Conservation (phyloP, 2,888 invertebrate genomes). For the Limenitis camilla region DNA sequence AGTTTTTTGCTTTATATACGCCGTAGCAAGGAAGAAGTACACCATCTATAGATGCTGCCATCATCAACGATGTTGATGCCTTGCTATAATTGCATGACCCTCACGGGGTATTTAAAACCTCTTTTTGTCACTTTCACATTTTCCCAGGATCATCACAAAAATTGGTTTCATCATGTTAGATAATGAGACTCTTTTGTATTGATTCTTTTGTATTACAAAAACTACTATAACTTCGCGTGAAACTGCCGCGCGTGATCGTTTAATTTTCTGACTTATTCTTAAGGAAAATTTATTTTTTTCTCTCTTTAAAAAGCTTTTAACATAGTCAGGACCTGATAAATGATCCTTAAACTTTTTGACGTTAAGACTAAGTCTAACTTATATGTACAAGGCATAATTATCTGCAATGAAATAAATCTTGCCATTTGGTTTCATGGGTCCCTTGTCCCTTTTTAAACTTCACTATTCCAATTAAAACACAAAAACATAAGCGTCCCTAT, state of each 20-base stretch:
- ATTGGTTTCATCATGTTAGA: slow-evolving; percentile 19
- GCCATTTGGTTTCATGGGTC: too few species aligned
- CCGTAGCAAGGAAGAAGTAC: slow-evolving; percentile 21
- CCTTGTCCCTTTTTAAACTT: too few species aligned
- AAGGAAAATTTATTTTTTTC: slow-evolving; percentile 9
- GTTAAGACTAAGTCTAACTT: too few species aligned
- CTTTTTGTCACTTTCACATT: slow-evolving; percentile 18
- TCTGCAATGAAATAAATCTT: too few species aligned
- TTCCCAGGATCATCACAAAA: slow-evolving; percentile 21
- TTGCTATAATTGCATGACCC: slow-evolving; percentile 21
- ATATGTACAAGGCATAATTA: too few species aligned
- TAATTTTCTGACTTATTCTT: slow-evolving; percentile 22
- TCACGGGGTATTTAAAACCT: slow-evolving; percentile 25
- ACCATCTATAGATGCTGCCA: slow-evolving; percentile 22
- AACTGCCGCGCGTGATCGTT: slow-evolving; percentile 22
- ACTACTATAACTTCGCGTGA: slow-evolving; percentile 22
- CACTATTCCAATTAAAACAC: too few species aligned
- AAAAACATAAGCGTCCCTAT: too few species aligned
- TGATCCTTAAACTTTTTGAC: too few species aligned
- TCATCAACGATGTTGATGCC: slow-evolving; percentile 24
- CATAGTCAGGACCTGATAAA: slow-evolving; percentile 17
- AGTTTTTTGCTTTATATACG: slow-evolving; percentile 24
- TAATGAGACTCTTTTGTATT: neutral
- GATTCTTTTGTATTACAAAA: slow-evolving; percentile 16
- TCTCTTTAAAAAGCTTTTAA: slow-evolving; percentile 12